phyloP scores from a whole-genome alignment of 1,140 invertebrate genomes.

The Drosophila melanica region DNA sequence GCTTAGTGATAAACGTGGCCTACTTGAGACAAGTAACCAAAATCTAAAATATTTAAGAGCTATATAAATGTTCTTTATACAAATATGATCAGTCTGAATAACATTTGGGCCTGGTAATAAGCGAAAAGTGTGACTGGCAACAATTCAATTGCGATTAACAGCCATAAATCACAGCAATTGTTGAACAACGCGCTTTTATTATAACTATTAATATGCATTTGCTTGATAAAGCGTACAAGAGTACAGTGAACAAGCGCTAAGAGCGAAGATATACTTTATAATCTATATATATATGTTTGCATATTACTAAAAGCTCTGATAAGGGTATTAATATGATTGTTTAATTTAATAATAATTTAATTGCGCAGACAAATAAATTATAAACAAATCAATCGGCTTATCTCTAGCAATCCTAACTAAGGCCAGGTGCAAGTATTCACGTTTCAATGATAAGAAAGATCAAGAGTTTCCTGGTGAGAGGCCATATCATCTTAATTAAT shows the following conservation, averaged over 20 bases:
- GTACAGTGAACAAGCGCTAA: conserved; percentile 33
- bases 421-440: conserved; percentile 16
- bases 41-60: too few species aligned
- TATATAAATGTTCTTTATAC: too few species aligned
- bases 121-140: conserved; percentile 21
- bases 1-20: too few species aligned
- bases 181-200: conserved; percentile 22
- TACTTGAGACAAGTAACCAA: too few species aligned
- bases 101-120: background rate
- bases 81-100: too few species aligned
- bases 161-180: conserved; percentile 41
- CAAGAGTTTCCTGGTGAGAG: background rate
- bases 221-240: conserved; percentile 14
- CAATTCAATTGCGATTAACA: conserved; percentile 55
- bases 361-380: conserved; percentile 51
- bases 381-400: conserved; percentile 27
- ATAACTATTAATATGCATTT: conserved; percentile 44
- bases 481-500: background rate
- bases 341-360: conserved; percentile 28
- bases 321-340: conserved; percentile 14
- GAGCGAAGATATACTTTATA: background rate
- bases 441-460: conserved; percentile 6
- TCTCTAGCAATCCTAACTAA: conserved; percentile 6
- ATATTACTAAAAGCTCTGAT: conserved; percentile 4
- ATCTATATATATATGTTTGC: background rate